A percentile compares a stretch with the other conserved stretches of the same genome.
phyloP scores from a whole-genome alignment of 2,888 invertebrate species.

The Metopia argyrocephala region DNA sequence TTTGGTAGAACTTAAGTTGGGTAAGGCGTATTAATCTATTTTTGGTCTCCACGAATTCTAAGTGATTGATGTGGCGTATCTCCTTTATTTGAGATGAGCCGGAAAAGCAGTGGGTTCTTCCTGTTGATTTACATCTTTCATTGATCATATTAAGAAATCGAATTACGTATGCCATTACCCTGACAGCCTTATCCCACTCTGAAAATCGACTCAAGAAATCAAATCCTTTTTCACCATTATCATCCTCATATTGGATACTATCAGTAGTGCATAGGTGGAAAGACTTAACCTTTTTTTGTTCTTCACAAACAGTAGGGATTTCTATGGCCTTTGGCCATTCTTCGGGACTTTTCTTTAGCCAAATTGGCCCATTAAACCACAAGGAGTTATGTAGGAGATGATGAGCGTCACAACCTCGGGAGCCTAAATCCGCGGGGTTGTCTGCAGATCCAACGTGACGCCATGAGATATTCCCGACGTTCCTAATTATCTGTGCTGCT shows the following conservation, averaged over 20 bases:
- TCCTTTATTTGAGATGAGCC: neutral
- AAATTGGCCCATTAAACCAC: too few species aligned
- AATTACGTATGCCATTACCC: slow-evolving; percentile 58
- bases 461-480: slow-evolving; percentile 43
- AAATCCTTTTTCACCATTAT: slow-evolving; percentile 58
- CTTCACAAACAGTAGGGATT: too few species aligned
- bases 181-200: slow-evolving; percentile 10
- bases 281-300: too few species aligned
- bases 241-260: too few species aligned
- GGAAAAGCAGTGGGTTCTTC: neutral
- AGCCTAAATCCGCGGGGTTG: too few species aligned
- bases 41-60: neutral
- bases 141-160: slow-evolving; percentile 16
- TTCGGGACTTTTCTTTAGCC: too few species aligned
- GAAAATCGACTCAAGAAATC: slow-evolving; percentile 40
- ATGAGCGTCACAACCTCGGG: too few species aligned
- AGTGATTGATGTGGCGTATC: neutral
- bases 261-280: too few species aligned
- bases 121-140: slow-evolving; percentile 36
- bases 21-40: neutral
- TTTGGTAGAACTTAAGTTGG: neutral
- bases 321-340: too few species aligned
- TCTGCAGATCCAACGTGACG: slow-evolving; percentile 55
- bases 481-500: too few species aligned
- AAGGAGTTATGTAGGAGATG: too few species aligned